phyloP scores from a whole-genome alignment of 2,797 vertebrate genomes.

The Crypturellus tataupa region DNA sequence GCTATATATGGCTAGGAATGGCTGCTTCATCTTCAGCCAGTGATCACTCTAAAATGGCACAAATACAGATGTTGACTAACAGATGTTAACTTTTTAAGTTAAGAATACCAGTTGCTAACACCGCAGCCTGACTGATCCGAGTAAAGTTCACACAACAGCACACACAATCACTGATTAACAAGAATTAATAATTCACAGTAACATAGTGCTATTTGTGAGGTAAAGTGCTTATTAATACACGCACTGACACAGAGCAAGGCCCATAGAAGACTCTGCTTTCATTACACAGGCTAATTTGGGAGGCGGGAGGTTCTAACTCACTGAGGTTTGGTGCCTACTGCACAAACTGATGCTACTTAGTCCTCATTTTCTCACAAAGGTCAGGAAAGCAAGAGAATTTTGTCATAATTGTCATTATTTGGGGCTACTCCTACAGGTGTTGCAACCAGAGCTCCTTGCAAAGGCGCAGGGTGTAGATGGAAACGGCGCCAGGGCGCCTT shows the following conservation, averaged over 20 bases:
- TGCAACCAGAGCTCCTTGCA: not conserved
- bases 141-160: not conserved
- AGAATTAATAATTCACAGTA: not conserved
- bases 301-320: not conserved
- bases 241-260: not conserved
- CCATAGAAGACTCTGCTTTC: not conserved
- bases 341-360: not conserved
- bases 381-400: not conserved
- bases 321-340: not conserved
- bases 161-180: not conserved
- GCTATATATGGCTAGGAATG: not conserved
- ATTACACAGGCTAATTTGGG: rapidly evolving
- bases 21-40: not conserved
- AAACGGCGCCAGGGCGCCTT: not conserved
- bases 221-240: not conserved
- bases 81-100: not conserved
- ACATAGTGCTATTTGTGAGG: not conserved
- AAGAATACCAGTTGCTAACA: not conserved
- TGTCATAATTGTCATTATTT: not conserved
- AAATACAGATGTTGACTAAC: not conserved
- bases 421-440: not conserved
- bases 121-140: not conserved
- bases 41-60: not conserved
- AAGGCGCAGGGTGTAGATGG: not conserved
- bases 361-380: not conserved